Evolutionary conservation across 2,113 vertebrate genomes (phyloP).

Genomic region (Pterocles gutturalis): DNA sequence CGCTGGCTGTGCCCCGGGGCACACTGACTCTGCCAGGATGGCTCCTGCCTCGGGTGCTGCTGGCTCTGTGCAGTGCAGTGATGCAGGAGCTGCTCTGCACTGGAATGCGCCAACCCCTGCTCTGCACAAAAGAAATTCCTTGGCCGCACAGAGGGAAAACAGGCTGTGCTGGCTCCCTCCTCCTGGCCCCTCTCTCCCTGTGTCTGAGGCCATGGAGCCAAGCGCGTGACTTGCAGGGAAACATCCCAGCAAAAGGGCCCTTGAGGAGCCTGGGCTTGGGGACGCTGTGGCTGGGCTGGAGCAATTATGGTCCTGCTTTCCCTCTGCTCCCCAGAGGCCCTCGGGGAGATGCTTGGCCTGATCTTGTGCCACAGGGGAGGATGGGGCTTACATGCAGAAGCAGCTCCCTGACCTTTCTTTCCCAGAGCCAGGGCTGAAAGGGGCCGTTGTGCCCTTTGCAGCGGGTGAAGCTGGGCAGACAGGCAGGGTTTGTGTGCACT

Average conservation of each 20-base stretch:
- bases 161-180: slow-evolving; percentile 20
- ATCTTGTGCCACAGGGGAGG: background rate
- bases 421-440: background rate
- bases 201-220: background rate
- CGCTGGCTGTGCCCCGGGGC: background rate
- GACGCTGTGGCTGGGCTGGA: background rate
- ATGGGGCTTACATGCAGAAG: background rate
- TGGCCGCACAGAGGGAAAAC: background rate
- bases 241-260: background rate
- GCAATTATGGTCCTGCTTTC: rapidly evolving
- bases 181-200: background rate
- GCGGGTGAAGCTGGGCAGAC: background rate
- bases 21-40: rapidly evolving
- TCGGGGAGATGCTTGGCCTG: background rate
- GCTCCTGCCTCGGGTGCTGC: background rate
- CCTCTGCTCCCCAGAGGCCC: background rate
- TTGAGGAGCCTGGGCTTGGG: background rate
- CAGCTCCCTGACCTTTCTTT: slow-evolving; percentile 38
- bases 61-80: rapidly evolving
- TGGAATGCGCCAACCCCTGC: slow-evolving; percentile 1
- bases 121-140: slow-evolving; percentile 24
- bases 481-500: background rate
- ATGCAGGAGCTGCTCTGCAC: background rate
- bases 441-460: background rate
- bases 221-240: background rate